phyloP scores from a whole-genome alignment of 2,113 vertebrate species.

The Myrmecobius fasciatus region DNA sequence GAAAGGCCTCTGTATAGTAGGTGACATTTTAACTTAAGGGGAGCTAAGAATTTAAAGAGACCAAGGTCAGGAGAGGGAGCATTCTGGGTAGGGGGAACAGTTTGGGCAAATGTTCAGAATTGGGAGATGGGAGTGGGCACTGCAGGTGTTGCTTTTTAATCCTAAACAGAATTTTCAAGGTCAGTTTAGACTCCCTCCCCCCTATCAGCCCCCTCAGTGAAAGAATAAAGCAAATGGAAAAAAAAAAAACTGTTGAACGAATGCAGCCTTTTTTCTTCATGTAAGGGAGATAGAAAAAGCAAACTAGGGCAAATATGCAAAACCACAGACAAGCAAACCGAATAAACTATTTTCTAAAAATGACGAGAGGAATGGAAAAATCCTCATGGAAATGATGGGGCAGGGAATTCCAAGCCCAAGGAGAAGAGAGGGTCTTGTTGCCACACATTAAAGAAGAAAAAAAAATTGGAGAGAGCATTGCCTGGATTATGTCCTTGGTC shows the following conservation, averaged over 20 bases:
- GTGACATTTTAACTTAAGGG: background rate
- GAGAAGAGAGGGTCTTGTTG: conserved; percentile 46
- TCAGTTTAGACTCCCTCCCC: background rate
- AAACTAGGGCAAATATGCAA: conserved; percentile 59
- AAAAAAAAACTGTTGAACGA: background rate
- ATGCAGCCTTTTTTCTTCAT: background rate
- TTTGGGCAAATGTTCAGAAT: background rate
- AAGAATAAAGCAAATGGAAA: background rate
- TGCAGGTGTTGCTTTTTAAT: conserved; percentile 45
- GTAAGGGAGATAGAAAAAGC: conserved; percentile 36
- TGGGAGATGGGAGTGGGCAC: conserved; percentile 17
- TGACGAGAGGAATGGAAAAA: conserved; percentile 67
- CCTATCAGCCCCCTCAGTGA: background rate
- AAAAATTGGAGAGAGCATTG: conserved; percentile 29
- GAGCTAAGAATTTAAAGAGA: background rate
- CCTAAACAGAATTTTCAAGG: conserved; percentile 45
- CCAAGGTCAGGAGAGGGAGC: background rate
- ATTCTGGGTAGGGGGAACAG: background rate
- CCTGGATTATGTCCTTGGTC: background rate
- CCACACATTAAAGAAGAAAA: background rate
- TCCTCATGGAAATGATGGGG: conserved; percentile 61
- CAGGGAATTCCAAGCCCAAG: conserved; percentile 50
- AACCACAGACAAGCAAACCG: conserved; percentile 63
- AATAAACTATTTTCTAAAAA: conserved; percentile 76
- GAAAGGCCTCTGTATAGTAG: background rate